Evolutionary conservation across 2,888 invertebrate species (phyloP), one percentile per base, ranked within the genome.

Genomic region (Caradrina clavipalpis): DNA sequence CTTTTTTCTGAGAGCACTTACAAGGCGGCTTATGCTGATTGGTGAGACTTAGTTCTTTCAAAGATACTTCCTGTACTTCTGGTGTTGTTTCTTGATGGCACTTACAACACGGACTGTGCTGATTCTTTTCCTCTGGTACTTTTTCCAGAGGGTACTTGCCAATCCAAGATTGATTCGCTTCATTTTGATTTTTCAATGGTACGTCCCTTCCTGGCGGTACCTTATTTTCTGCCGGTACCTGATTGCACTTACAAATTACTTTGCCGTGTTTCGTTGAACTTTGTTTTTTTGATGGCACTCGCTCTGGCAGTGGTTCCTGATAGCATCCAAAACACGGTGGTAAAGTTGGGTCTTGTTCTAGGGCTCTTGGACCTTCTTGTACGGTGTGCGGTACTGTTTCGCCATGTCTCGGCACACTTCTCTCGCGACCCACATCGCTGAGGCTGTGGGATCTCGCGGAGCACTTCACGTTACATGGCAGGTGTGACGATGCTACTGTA

Each of bases 371-470:
- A 35, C 54, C 74, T 31, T 74, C 62, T 47, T 62, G 69, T n/a
- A 51, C 53, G 2, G 49, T 70, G 6, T 51, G 35, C 26, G 75
- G 58, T 51, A 62, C 59, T 6, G 74, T 59, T 51, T 83, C 80
- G 15, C 80, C 57, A 66, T 77, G 42, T 69, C 71, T 64, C 39
- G 51, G 49, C 19, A 47, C 39, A 61, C 59, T 58, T 19, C 71
- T 83, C 45, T 86, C 85, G 26, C 65, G 59, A 17, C 79, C 56
- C 42, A 86, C 54, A 61, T 81, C 87, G 3, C 81, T 79, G 21
- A 86, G 80, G 73, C 88, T 90, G 56, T 73, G 81, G 15, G 90
- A 87, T 80, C 85, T 87, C 0, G 60, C 63, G 35, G 81, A 76
- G 1, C 73, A 78, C 26, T 61, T 64, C 42, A 19, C 1, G 8